These are phyloP conservation scores for Ispidina lecontei DNA, from an alignment of 2,797 vertebrate genomes.

Conservation along the genomic window DNA sequence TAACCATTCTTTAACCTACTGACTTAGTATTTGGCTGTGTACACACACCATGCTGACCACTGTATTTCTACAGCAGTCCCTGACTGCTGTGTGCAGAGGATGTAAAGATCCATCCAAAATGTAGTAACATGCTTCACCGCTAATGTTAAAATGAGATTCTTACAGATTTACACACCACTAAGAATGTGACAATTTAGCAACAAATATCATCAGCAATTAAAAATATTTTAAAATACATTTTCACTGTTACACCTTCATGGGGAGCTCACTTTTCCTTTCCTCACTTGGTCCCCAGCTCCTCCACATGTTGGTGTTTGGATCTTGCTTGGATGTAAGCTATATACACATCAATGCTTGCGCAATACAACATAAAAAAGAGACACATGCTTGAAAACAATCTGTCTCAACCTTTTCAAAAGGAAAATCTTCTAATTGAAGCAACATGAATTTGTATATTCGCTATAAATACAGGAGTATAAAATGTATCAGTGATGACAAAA, in stretches of 20 bases:
- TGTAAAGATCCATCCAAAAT: background rate
- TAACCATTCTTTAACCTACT: background rate
- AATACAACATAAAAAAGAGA: background rate
- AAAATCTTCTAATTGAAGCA: constrained; percentile 9
- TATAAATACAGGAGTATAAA: constrained; percentile 8
- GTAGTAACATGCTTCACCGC: background rate
- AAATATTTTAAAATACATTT: background rate
- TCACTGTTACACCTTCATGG: background rate
- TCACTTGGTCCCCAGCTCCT: background rate
- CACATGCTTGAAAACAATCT: background rate
- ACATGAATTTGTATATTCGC: background rate
- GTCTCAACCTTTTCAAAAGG: constrained; percentile 16
- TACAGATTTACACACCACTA: background rate
- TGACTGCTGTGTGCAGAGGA: background rate
- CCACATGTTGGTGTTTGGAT: background rate
- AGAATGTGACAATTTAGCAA: background rate
- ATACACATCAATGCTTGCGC: background rate
- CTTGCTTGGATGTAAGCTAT: background rate
- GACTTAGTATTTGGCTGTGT: background rate
- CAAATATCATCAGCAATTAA: background rate
- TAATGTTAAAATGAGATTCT: background rate
- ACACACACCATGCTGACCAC: background rate
- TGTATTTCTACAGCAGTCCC: background rate
- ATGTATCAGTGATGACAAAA: background rate
- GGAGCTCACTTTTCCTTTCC: background rate